Evolutionary conservation across 2,113 vertebrate species (phyloP).

Genomic region (Scortum barcoo): DNA sequence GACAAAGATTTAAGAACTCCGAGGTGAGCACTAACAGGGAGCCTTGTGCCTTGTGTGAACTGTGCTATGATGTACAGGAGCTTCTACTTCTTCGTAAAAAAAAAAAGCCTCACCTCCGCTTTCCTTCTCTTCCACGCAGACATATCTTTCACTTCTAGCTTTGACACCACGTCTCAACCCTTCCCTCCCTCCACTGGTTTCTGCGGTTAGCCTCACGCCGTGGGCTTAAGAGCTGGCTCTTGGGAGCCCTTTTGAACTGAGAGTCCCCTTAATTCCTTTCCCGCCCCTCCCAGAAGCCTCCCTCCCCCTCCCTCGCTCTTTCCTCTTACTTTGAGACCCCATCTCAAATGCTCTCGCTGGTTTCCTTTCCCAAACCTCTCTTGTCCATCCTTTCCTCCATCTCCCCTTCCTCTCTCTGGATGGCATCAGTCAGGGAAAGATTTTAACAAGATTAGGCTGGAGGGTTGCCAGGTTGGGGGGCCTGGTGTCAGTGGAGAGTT

Average conservation of each 20-base stretch:
- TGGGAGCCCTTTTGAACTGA: slow-evolving; percentile 68
- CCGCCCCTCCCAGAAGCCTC: slow-evolving; percentile 18
- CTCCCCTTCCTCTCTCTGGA: slow-evolving; percentile 50
- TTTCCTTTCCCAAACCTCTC: slow-evolving; percentile 10
- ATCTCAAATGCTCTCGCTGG: slow-evolving; percentile 34
- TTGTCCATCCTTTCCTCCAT: slow-evolving; percentile 34
- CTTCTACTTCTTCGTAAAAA: slow-evolving; percentile 2
- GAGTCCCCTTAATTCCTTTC: slow-evolving; percentile 64
- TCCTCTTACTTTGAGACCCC: slow-evolving; percentile 50
- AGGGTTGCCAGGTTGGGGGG: slow-evolving; percentile 75
- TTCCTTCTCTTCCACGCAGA: slow-evolving; percentile 17
- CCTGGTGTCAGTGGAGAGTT: slow-evolving; percentile 66
- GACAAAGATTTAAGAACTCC: slow-evolving; percentile 41
- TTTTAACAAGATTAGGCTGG: slow-evolving; percentile 82
- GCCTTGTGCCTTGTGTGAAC: slow-evolving; percentile 26
- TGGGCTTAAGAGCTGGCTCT: slow-evolving; percentile 68
- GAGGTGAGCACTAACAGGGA: slow-evolving; percentile 33
- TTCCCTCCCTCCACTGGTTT: slow-evolving; percentile 48
- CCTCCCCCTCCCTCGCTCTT: slow-evolving; percentile 10
- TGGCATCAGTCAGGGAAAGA: slow-evolving; percentile 69
- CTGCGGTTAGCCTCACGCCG: slow-evolving; percentile 72
- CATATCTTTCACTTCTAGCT: slow-evolving; percentile 47
- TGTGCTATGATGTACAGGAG: neutral
- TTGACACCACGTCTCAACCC: slow-evolving; percentile 38
- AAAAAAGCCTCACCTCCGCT: slow-evolving; percentile 7